Evolutionary conservation across 1,140 invertebrate species (phyloP).

Genomic region (Drosophila erecta): DNA sequence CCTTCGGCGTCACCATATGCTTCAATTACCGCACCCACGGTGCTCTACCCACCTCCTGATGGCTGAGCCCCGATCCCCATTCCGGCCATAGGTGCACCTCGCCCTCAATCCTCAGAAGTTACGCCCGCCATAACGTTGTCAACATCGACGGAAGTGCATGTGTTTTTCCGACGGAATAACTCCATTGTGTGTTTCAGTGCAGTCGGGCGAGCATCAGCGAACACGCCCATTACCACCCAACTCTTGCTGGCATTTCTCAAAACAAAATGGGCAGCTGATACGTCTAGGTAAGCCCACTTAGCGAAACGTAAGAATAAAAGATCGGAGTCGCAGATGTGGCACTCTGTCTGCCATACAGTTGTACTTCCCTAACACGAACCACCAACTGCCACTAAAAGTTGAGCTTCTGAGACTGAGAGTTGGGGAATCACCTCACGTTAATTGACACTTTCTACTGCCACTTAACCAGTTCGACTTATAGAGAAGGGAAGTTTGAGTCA

Average conservation of each 20-base stretch:
- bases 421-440: too few species aligned
- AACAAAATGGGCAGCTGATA: slow-evolving; percentile 53
- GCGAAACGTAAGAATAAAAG: slow-evolving; percentile 52
- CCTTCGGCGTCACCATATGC: slow-evolving; percentile 34
- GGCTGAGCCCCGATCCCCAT: slow-evolving; percentile 3
- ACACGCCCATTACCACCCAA: slow-evolving; percentile 20
- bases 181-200: slow-evolving; percentile 79
- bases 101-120: slow-evolving; percentile 1
- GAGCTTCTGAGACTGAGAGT: too few species aligned
- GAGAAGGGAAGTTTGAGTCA: too few species aligned
- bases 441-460: too few species aligned
- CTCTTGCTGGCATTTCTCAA: slow-evolving; percentile 4
- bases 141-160: slow-evolving; percentile 79
- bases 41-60: not conserved
- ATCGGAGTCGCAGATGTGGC: slow-evolving; percentile 16
- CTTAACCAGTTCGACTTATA: too few species aligned
- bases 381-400: too few species aligned
- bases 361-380: not conserved
- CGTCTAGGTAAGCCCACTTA: slow-evolving; percentile 64
- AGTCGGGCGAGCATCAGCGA: slow-evolving; percentile 65
- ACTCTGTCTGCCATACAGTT: not conserved
- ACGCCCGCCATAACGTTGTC: slow-evolving; percentile 55
- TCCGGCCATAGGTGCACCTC: slow-evolving; percentile 21
- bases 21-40: slow-evolving; percentile 40
- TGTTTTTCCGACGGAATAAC: slow-evolving; percentile 83